A percentile compares a stretch with the other conserved stretches of the same genome.
These are phyloP conservation scores for Heliconius nattereri DNA, from an alignment of 1,140 invertebrate species.

Conservation along the genomic window DNA sequence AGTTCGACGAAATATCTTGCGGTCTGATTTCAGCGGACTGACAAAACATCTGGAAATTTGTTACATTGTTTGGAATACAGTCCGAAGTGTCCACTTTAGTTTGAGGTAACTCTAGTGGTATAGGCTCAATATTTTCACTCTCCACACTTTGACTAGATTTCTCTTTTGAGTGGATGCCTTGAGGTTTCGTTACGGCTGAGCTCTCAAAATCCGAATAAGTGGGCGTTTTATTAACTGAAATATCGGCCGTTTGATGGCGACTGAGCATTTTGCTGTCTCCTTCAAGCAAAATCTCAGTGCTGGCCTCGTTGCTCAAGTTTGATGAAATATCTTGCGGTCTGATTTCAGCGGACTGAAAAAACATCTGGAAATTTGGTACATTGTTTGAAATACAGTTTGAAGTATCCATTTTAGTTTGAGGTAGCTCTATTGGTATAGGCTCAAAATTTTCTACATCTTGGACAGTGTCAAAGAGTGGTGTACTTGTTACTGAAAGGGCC, in stretches of 20 bases:
- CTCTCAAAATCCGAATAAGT: conserved; percentile 68
- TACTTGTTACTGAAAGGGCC: conserved; percentile 62
- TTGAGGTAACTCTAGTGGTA: conserved; percentile 54
- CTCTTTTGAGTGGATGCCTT: conserved; percentile 57
- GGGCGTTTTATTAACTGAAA: conserved; percentile 49
- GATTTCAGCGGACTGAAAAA: conserved; percentile 65
- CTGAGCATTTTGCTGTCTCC: conserved; percentile 61
- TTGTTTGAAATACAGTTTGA: conserved; percentile 37
- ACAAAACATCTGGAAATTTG: conserved; percentile 62
- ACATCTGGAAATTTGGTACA: conserved; percentile 60
- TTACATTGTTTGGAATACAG: conserved; percentile 41
- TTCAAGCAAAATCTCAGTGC: conserved; percentile 55
- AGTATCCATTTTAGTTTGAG: conserved; percentile 17
- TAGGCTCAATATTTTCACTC: conserved; percentile 49
- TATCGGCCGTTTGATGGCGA: conserved; percentile 52
- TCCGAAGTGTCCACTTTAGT: conserved; percentile 35
- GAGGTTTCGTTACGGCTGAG: conserved; percentile 62
- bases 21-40: conserved; percentile 66
- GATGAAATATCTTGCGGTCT: conserved; percentile 66
- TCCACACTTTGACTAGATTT: conserved; percentile 60
- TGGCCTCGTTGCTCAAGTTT: conserved; percentile 39
- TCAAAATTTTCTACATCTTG: conserved; percentile 46
- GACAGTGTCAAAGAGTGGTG: conserved; percentile 48
- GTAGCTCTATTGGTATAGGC: conserved; percentile 38
- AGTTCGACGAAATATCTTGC: conserved; percentile 61